Base-by-base conservation (phyloP, 2,113 vertebrate species). In the Cryptotis parvus region DNA sequence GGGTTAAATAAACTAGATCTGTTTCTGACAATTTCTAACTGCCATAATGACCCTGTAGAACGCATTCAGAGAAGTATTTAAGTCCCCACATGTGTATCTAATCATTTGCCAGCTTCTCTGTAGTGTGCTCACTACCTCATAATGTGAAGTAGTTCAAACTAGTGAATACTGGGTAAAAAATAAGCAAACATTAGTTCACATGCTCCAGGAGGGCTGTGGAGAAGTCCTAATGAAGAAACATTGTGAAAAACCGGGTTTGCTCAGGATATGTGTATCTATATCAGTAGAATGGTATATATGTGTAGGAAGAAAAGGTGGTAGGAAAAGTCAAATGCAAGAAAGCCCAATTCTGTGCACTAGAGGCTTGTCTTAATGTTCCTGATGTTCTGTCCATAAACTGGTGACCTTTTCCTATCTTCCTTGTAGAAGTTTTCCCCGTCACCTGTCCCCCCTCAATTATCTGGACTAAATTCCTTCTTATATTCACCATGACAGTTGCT, bases 391-490 rank as follows among this genome's bases (percentile, higher is more conserved):
- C 12, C 3, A 16, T 66, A 43, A 37, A 37, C 31, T 9, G 6
- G 31, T 9, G 61, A n/a, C 7, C 16, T 20, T 85, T 68, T 75
- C 33, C 29, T 16, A 68, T 63, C 37, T 41, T 26, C 49, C 84
- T 35, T 20, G 33, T 29, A 41, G 79, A 35, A 20, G 2, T 68
- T 63, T 88, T 4, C 33, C 35, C 12, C 29, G 68, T 68, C 39
- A 52, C 10, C 26, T 80, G 24, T 82, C 27, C 26, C 10, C 45
- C 12, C 7, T 80, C 41, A 66, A 49, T 77, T 43, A 80, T 87
- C 61, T 83, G 43, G n/a, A 31, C 65, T 75, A 74, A 95, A 77
- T 61, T 16, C 58, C 43, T 89, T 27, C 16, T 43, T 35, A 26
- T 43, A 4, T 37, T 91, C 52, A 16, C 74, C 22, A 5, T 22